Conservation (phyloP, 2,113 vertebrate genomes). For the Prinia subflava region DNA sequence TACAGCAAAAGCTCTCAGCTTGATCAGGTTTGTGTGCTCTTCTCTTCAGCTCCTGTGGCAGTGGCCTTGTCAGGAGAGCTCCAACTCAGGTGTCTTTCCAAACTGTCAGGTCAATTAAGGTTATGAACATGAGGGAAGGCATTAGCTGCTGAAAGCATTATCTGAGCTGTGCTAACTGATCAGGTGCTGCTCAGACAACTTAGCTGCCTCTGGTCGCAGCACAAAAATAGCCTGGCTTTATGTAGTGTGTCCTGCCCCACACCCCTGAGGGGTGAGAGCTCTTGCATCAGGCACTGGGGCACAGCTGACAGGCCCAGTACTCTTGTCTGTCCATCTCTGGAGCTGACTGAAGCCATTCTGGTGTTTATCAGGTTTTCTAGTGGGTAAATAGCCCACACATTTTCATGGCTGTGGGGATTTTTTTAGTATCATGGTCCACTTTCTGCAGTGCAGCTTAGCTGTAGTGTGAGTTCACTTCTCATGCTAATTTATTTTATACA, state of each 20-base stretch:
- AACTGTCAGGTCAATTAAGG: background rate
- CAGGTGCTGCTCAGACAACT: background rate
- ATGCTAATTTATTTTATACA: background rate
- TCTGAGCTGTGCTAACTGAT: background rate
- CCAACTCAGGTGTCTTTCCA: background rate
- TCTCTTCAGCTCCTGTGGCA: background rate
- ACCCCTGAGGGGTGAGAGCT: background rate
- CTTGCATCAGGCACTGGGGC: background rate
- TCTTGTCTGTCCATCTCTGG: background rate
- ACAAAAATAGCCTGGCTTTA: background rate
- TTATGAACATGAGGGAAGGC: background rate
- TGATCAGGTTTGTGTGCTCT: conserved; percentile 82
- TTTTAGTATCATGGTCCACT: background rate
- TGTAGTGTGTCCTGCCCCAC: background rate
- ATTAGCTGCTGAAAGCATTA: background rate
- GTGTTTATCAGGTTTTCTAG: background rate
- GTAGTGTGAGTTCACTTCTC: background rate
- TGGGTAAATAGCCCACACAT: background rate
- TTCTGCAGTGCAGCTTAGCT: background rate
- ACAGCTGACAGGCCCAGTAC: background rate
- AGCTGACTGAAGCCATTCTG: background rate
- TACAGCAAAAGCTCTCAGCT: conserved; percentile 77
- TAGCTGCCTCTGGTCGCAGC: background rate
- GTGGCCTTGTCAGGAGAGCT: background rate
- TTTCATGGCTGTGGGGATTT: background rate